phyloP scores from a whole-genome alignment of 2,113 vertebrate genomes.

The Abramis brama region DNA sequence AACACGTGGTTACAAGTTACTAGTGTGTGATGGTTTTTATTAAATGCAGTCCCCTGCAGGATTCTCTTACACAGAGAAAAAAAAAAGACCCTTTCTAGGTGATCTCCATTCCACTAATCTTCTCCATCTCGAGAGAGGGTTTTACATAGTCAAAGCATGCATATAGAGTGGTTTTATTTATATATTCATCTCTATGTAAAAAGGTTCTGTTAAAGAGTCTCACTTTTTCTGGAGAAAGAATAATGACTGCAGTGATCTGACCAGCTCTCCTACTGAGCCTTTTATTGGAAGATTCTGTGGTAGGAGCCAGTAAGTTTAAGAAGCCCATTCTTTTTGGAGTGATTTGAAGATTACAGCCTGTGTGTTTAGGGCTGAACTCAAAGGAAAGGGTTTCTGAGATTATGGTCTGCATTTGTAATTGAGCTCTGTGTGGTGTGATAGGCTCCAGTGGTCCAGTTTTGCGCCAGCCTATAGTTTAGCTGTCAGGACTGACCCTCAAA shows the following conservation, averaged over 20 bases:
- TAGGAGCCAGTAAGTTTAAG: constrained; percentile 2
- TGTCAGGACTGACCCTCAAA: constrained; percentile 25
- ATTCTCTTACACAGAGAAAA: not conserved
- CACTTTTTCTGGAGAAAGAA: constrained; percentile 17
- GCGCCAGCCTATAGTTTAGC: not conserved
- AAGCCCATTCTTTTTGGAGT: constrained; percentile 25
- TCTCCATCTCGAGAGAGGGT: not conserved
- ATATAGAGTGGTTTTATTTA: not conserved
- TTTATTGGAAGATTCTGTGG: not conserved
- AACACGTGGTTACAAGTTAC: constrained; percentile 5
- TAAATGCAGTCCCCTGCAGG: not conserved
- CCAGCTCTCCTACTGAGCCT: constrained; percentile 22
- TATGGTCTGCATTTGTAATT: constrained; percentile 24
- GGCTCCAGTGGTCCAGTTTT: not conserved
- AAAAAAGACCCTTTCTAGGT: not conserved
- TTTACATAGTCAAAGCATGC: not conserved
- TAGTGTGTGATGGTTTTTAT: not conserved
- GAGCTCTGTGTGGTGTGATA: not conserved
- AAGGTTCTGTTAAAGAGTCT: constrained; percentile 3
- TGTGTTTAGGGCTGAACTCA: constrained; percentile 21
- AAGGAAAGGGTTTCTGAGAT: constrained; percentile 43
- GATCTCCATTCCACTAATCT: constrained; percentile 19
- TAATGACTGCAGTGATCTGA: constrained; percentile 42
- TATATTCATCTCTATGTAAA: not conserved
- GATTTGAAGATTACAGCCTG: constrained; percentile 34